Percentiles rank a stretch among this genome's conserved stretches.
phyloP scores from a whole-genome alignment of 1,140 invertebrate species.

The Nautilus pompilius region DNA sequence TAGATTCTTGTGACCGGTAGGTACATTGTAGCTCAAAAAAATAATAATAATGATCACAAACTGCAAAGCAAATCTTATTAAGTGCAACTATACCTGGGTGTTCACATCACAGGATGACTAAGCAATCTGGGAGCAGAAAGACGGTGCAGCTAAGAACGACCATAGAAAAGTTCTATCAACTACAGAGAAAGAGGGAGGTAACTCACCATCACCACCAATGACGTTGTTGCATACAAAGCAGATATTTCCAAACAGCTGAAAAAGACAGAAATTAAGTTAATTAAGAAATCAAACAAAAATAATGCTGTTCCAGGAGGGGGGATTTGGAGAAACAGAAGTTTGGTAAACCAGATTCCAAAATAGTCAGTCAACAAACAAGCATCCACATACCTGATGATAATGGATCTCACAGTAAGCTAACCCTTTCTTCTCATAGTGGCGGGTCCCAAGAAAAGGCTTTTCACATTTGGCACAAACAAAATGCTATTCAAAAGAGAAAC shows the following conservation, averaged over 20 bases:
- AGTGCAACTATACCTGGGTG: too few species aligned
- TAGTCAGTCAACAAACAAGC: not conserved
- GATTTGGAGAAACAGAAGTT: too few species aligned
- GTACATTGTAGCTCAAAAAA: too few species aligned
- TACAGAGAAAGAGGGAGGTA: too few species aligned
- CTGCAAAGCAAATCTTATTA: too few species aligned
- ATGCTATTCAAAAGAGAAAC: constrained; percentile 66
- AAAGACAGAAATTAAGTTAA: constrained; percentile 13
- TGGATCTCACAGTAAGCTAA: constrained; percentile 99
- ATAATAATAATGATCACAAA: too few species aligned
- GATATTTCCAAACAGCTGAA: constrained; percentile 93
- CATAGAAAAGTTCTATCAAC: too few species aligned
- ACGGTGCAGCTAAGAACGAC: not conserved
- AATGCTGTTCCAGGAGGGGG: too few species aligned
- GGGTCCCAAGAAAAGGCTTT: constrained; percentile 97
- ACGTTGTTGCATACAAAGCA: constrained; percentile 99
- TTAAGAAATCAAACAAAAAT: too few species aligned
- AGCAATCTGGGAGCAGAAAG: not conserved
- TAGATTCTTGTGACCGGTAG: too few species aligned
- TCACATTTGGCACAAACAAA: constrained; percentile 99
- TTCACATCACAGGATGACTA: not conserved
- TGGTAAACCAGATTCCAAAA: too few species aligned
- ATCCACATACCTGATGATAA: constrained; percentile 70
- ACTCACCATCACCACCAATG: constrained; percentile 91
- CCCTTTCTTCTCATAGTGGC: constrained; percentile 98